A percentile compares a stretch with the other conserved stretches of the same genome.
Conservation (phyloP, 2,797 vertebrate species). For the Pelochelys cantorii region DNA sequence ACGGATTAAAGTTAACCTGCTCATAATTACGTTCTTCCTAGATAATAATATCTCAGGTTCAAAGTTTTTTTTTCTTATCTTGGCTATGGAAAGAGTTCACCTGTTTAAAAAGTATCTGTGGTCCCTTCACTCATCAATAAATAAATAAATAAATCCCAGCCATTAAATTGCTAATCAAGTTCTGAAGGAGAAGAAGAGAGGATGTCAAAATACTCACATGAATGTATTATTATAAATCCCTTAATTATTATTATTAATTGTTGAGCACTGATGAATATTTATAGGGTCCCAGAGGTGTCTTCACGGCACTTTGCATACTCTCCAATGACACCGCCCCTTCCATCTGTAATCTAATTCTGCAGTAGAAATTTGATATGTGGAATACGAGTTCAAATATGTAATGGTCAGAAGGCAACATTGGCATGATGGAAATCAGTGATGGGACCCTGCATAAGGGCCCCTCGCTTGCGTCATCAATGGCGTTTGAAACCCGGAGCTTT, state of each 20-base stretch:
- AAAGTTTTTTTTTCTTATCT: neutral
- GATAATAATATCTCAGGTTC: neutral
- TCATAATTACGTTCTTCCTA: neutral
- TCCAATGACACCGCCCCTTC: neutral
- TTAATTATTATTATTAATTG: neutral
- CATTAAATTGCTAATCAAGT: neutral
- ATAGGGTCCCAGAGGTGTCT: neutral
- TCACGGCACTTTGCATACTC: neutral
- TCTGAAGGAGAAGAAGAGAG: neutral
- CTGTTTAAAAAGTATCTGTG: slow-evolving; percentile 5
- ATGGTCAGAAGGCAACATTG: neutral
- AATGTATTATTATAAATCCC: neutral
- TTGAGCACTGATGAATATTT: neutral
- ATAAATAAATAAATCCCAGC: neutral
- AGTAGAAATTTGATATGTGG: neutral
- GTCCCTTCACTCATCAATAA: neutral
- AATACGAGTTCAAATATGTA: neutral
- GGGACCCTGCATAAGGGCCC: neutral
- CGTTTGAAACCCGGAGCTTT: neutral
- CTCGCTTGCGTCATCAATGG: neutral
- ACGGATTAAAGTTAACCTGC: neutral
- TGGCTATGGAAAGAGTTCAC: neutral
- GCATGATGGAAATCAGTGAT: neutral
- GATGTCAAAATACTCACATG: neutral
- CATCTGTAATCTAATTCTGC: neutral